Percentiles rank a stretch among this genome's conserved stretches.
These are phyloP conservation scores for Drosophila rufa DNA, from an alignment of 1,140 invertebrate species.

Conservation along the genomic window DNA sequence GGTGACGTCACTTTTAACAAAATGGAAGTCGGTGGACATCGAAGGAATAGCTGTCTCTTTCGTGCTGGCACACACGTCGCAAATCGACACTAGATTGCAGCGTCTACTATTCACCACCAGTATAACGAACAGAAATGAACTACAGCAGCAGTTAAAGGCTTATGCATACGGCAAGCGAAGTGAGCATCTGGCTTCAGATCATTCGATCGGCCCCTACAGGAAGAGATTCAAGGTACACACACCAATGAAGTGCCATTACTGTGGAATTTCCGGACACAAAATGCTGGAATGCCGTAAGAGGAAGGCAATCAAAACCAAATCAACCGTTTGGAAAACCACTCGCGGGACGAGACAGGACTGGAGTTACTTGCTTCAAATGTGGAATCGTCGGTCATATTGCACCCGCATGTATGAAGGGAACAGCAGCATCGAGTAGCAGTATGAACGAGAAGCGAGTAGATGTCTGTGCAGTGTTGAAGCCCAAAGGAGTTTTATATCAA, in stretches of 20 bases:
- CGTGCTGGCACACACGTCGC: not conserved
- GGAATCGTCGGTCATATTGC: too few relatives aligned
- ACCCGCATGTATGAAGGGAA: too few relatives aligned
- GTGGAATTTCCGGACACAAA: conserved; percentile 20
- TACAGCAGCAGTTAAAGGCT: too few relatives aligned
- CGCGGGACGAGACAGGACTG: too few relatives aligned
- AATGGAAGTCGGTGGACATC: conserved; percentile 4
- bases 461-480: not conserved
- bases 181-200: conserved; percentile 3
- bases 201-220: not conserved
- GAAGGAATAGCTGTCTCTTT: conserved; percentile 7
- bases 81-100: too few relatives aligned
- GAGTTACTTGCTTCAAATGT: too few relatives aligned
- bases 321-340: conserved; percentile 3
- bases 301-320: conserved; percentile 7
- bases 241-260: too few relatives aligned
- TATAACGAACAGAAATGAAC: too few relatives aligned
- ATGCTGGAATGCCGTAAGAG: conserved; percentile 14
- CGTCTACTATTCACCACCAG: too few relatives aligned
- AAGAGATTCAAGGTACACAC: not conserved
- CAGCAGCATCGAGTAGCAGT: too few relatives aligned
- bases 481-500: not conserved
- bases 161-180: not conserved
- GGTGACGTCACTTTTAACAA: not conserved
- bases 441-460: conserved; percentile 17